Evolutionary conservation across 2,113 vertebrate genomes (phyloP).

Genomic region (Fregetta grallaria): DNA sequence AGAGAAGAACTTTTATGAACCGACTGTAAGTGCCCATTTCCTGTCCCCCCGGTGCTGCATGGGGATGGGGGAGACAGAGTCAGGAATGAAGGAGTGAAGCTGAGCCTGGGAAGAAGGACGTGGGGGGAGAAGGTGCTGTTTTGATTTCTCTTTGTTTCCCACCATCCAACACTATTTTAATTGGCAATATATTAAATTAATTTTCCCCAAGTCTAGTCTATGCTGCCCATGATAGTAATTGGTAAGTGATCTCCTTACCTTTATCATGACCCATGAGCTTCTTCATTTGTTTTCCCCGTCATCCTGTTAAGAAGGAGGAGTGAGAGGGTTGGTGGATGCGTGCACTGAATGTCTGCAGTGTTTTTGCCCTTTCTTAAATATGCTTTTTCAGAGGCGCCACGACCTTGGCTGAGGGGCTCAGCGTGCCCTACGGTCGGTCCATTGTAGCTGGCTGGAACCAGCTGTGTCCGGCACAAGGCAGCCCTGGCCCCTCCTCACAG

Average conservation of each 20-base stretch:
- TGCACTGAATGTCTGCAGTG: background rate
- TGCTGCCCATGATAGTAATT: background rate
- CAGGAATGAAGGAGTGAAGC: background rate
- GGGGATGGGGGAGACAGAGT: background rate
- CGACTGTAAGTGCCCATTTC: background rate
- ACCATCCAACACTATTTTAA: background rate
- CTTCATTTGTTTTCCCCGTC: background rate
- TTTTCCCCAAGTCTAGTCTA: background rate
- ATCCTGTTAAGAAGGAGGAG: background rate
- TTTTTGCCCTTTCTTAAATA: background rate
- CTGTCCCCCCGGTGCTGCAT: fast-evolving
- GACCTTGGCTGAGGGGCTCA: background rate
- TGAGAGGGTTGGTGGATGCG: background rate
- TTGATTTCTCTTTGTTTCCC: background rate
- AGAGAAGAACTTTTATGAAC: background rate
- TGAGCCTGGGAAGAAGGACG: background rate
- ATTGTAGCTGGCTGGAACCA: background rate
- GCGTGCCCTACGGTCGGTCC: fast-evolving
- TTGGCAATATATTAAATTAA: background rate
- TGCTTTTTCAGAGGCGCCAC: fast-evolving
- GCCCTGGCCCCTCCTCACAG: background rate
- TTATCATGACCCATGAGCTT: background rate
- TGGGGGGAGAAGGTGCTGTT: background rate
- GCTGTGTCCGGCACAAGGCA: fast-evolving
- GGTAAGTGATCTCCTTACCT: background rate